These are phyloP conservation scores for Tromatobia lineatoria DNA, from an alignment of 2,888 invertebrate species.

Conservation along the genomic window DNA sequence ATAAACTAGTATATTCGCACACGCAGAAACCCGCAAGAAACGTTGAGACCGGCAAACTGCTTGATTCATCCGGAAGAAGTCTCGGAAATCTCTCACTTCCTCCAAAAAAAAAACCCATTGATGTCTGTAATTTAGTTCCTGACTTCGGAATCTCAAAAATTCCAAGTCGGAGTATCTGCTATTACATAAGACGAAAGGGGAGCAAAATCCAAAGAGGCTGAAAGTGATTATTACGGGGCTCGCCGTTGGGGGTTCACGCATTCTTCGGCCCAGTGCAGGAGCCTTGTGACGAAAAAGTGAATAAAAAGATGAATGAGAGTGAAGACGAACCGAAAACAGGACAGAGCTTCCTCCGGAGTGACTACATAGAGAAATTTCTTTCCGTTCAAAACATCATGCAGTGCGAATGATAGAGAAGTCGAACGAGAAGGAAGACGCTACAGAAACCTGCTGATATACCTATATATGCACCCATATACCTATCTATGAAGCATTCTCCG, in stretches of 20 bases:
- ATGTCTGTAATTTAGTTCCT: constrained; percentile 38
- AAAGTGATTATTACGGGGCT: constrained; percentile 81
- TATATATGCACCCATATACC: not conserved
- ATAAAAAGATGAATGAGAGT: constrained; percentile 54
- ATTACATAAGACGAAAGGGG: constrained; percentile 80
- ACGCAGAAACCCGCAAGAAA: not conserved
- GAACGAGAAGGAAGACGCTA: not conserved
- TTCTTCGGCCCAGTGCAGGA: constrained; percentile 71
- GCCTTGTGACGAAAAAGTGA: constrained; percentile 34
- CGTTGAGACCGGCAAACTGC: not conserved
- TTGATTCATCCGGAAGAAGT: constrained; percentile 53
- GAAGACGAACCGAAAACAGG: constrained; percentile 57
- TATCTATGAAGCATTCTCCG: no score
- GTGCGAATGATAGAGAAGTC: constrained; percentile 24
- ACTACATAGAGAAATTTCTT: not conserved
- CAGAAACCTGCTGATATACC: constrained; percentile 7
- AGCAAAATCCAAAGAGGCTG: constrained; percentile 66
- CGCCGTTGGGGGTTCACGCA: constrained; percentile 68
- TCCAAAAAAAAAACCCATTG: constrained; percentile 29
- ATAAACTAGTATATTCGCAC: constrained; percentile 7
- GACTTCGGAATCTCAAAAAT: constrained; percentile 78
- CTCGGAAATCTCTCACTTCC: not conserved
- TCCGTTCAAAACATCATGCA: not conserved
- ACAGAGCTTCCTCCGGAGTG: constrained; percentile 22
- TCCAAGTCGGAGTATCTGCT: constrained; percentile 72